Conservation (phyloP, 2,888 invertebrate species). For the Leuctra nigra region DNA sequence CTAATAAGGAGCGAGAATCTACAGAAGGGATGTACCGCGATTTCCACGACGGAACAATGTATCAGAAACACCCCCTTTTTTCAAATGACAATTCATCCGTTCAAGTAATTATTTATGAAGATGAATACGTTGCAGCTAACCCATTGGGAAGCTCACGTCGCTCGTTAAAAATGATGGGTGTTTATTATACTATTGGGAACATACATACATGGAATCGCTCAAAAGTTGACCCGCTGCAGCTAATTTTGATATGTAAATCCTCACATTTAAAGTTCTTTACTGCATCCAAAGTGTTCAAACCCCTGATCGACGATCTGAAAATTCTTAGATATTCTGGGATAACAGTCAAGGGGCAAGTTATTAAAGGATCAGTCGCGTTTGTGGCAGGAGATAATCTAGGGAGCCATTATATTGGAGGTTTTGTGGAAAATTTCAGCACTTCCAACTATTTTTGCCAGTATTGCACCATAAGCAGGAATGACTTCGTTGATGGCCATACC, state of each 20-base stretch:
- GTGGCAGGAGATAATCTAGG: conserved; percentile 17
- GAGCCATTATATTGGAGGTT: conserved; percentile 9
- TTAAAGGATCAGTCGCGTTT: conserved; percentile 8
- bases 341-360: neutral
- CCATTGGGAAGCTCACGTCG: no score
- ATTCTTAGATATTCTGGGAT: neutral
- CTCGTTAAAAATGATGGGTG: no score
- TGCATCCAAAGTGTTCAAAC: neutral
- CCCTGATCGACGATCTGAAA: neutral
- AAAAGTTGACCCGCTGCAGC: conserved; percentile 10
- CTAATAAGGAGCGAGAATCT: neutral
- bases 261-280: neutral
- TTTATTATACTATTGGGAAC: neutral
- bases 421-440: conserved; percentile 11
- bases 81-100: no score
- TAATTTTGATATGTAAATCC: conserved; percentile 11
- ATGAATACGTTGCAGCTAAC: no score
- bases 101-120: no score
- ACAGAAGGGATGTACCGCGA: no score
- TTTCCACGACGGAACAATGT: no score
- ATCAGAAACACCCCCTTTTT: no score
- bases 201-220: conserved; percentile 3
- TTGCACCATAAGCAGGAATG: conserved; percentile 1
- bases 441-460: conserved; percentile 16
- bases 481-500: neutral